Base-by-base conservation (phyloP, 2,113 vertebrate species). In the Mesitornis unicolor region DNA sequence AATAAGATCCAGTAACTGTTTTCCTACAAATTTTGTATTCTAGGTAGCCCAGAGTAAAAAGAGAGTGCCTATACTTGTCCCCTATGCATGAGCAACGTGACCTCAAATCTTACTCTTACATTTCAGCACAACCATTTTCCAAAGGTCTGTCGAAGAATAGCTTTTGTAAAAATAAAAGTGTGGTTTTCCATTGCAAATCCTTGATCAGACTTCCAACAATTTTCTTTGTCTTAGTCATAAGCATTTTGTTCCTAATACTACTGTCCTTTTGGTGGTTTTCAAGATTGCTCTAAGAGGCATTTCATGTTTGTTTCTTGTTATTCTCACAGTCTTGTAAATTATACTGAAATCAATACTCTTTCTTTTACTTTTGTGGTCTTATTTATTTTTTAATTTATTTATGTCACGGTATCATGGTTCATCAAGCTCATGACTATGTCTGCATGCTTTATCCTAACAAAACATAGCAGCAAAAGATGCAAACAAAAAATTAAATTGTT, bases 61-160 rank as follows among this genome's bases (percentile, higher is more conserved):
- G 9, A 33, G 3, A 11, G 2, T 1, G 1, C 22, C 38, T 3
- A 4, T 16, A 40, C 8, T 25, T 31, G 0, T 42, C 24, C 17
- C 40, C 12, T 36, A 1, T 3, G 67, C 29, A 24, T 1, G 15
- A 57, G 25, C 19, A 56, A 69, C 4, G 18, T 28, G 38, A 84
- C n/a, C 31, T 91, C 53, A 63, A 84, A 51, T 2, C 36, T 29
- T 16, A 1, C 33, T 20, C 48, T 85, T 56, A 16, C 33, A 31
- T 40, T 75, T 28, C 28, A 71, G 40, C 26, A 63, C 15, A 51
- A 12, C 11, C 8, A 5, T 80, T 70, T 50, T 43, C 45, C 54
- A 43, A 59, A 74, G 16, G 9, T 31, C 20, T 82, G 29, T 25
- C 38, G 75, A 86, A 60, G 8, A 90, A 47, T 1, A 42, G 10